A percentile compares a stretch with the other conserved stretches of the same genome.
phyloP scores from a whole-genome alignment of 2,888 invertebrate genomes.

The Drosophila demipolita region DNA sequence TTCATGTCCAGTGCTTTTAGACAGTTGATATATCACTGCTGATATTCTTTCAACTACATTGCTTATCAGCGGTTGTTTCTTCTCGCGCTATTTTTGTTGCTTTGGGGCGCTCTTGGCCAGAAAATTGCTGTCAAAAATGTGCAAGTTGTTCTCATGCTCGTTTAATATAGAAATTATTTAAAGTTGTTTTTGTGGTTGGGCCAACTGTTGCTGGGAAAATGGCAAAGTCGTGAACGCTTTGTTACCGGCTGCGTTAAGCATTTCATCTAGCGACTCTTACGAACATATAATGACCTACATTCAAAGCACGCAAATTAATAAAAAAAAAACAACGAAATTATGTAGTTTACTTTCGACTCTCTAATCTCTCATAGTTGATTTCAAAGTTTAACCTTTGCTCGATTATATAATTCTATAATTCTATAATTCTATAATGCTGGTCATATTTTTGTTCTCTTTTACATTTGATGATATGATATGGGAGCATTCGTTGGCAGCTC shows the following conservation, averaged over 20 bases:
- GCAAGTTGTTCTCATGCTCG: constrained; percentile 69
- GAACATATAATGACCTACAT: constrained; percentile 60
- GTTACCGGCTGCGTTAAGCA: constrained; percentile 51
- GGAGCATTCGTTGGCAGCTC: constrained; percentile 59
- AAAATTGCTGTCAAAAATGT: constrained; percentile 69
- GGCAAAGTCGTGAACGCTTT: constrained; percentile 58
- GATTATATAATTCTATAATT: constrained; percentile 43
- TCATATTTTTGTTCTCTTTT: constrained; percentile 46
- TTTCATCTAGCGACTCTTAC: constrained; percentile 46
- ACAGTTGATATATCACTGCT: constrained; percentile 77
- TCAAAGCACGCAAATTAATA: constrained; percentile 48
- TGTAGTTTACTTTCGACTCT: constrained; percentile 24
- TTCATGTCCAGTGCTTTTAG: constrained; percentile 12
- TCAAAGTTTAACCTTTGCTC: constrained; percentile 17
- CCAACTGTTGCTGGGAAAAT: constrained; percentile 64
- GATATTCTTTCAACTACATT: constrained; percentile 63
- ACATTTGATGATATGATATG: constrained; percentile 61
- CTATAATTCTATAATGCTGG: constrained; percentile 33
- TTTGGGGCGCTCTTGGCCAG: constrained; percentile 46
- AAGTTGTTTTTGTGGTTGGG: constrained; percentile 29
- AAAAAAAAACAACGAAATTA: constrained; percentile 1
- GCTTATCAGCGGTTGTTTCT: constrained; percentile 55
- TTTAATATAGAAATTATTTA: constrained; percentile 82
- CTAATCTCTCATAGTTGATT: constrained; percentile 12
- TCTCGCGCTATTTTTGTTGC: constrained; percentile 23